Conservation (phyloP, 2,888 invertebrate species). For the Dicycla oo region DNA sequence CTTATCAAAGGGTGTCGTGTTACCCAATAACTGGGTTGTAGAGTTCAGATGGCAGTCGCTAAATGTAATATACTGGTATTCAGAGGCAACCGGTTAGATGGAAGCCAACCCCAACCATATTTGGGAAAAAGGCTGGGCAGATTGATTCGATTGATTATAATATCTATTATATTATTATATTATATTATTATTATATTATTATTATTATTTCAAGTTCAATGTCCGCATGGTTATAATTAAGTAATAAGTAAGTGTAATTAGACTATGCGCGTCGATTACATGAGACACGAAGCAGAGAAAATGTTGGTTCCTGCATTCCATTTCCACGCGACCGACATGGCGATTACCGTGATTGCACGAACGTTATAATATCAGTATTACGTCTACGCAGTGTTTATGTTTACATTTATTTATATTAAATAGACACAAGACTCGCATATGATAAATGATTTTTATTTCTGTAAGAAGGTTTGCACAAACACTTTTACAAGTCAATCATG, state of each 20-base stretch:
- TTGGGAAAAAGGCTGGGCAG: too few species aligned
- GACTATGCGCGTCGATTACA: conserved; percentile 11
- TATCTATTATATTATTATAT: too few species aligned
- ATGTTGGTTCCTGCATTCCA: conserved; percentile 52
- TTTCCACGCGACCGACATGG: conserved; percentile 9
- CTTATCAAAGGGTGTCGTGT: too few species aligned
- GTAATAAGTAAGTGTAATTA: conserved; percentile 21
- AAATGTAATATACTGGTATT: too few species aligned
- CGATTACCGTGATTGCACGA: conserved; percentile 31
- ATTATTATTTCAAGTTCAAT: conserved; percentile 36
- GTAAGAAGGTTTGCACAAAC: too few species aligned
- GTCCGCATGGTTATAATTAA: not conserved
- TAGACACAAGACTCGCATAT: not conserved
- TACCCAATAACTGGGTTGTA: too few species aligned
- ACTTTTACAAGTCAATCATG: too few species aligned
- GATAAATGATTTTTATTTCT: too few species aligned
- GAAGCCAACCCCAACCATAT: too few species aligned
- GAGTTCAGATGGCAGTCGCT: too few species aligned
- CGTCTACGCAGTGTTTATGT: conserved; percentile 5
- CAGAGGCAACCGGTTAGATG: too few species aligned
- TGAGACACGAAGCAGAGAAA: conserved; percentile 35
- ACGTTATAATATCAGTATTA: conserved; percentile 7
- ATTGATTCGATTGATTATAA: not conserved
- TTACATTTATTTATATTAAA: conserved; percentile 1
- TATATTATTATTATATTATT: not conserved